Conservation (phyloP, 2,113 vertebrate species). For the mouse (Mus musculus) region DNA sequence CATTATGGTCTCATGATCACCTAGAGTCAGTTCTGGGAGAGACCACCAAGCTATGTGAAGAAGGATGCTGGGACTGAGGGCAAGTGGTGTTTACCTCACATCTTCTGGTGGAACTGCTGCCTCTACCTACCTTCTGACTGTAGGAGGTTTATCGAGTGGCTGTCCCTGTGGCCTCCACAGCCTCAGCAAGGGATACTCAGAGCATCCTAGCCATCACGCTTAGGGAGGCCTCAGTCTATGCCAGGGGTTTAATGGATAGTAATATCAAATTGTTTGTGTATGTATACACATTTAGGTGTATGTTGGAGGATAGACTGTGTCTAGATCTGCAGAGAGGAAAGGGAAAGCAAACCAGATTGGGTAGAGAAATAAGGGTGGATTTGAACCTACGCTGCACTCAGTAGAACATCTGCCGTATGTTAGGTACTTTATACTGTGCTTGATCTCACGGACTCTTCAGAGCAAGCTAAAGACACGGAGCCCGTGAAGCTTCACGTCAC, state of each 20-base stretch:
- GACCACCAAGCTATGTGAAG: not conserved
- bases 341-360: not conserved
- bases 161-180: not conserved
- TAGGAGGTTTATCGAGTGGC: not conserved
- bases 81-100: not conserved
- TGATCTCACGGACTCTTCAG: not conserved
- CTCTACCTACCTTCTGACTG: not conserved
- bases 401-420: not conserved
- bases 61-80: conserved; percentile 1
- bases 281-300: not conserved
- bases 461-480: not conserved
- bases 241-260: not conserved
- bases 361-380: not conserved
- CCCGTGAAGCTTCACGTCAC: not conserved
- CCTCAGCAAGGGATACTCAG: not conserved
- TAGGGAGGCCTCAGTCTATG: not conserved
- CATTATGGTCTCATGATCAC: not conserved
- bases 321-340: not conserved
- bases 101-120: not conserved
- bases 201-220: not conserved
- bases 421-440: not conserved
- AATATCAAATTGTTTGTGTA: not conserved
- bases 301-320: not conserved
- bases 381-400: conserved; percentile 14
- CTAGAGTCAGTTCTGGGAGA: not conserved